Conservation (phyloP, 2,113 vertebrate species). For the Regulus satrapa region DNA sequence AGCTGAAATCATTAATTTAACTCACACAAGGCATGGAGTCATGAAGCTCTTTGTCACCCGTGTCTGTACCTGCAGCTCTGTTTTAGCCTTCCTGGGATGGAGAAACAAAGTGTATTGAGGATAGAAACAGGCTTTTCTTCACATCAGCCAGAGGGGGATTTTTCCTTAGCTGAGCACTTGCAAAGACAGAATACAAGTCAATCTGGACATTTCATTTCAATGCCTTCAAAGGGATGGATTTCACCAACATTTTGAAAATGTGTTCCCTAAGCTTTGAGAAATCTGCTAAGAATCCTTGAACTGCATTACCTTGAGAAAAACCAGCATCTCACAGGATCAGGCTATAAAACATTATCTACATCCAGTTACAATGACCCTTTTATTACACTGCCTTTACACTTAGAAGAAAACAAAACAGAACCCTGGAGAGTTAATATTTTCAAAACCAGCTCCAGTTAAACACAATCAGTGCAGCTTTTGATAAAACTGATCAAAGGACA, state of each 20-base stretch:
- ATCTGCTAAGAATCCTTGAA: background rate
- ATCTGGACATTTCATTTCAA: background rate
- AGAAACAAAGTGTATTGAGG: background rate
- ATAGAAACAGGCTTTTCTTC: background rate
- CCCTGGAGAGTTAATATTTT: slow-evolving; percentile 40
- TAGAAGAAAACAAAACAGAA: slow-evolving; percentile 1
- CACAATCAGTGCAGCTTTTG: slow-evolving; percentile 47
- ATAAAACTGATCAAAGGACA: slow-evolving; percentile 57
- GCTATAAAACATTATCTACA: background rate
- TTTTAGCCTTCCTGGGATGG: background rate
- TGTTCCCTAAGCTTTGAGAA: background rate
- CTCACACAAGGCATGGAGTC: background rate
- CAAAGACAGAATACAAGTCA: background rate
- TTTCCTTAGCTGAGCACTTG: background rate
- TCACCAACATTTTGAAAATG: background rate
- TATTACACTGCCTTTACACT: background rate
- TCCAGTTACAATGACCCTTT: background rate
- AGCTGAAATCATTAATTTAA: background rate
- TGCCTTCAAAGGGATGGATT: background rate
- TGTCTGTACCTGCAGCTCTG: background rate
- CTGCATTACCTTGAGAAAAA: slow-evolving; percentile 3
- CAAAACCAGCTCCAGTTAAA: background rate
- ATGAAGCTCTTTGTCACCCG: background rate
- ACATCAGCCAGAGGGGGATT: background rate
- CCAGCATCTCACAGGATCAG: background rate